Evolutionary conservation across 1,140 invertebrate genomes (phyloP), one percentile per base, ranked within the genome.

Genomic region (Lethocerus indicus): DNA sequence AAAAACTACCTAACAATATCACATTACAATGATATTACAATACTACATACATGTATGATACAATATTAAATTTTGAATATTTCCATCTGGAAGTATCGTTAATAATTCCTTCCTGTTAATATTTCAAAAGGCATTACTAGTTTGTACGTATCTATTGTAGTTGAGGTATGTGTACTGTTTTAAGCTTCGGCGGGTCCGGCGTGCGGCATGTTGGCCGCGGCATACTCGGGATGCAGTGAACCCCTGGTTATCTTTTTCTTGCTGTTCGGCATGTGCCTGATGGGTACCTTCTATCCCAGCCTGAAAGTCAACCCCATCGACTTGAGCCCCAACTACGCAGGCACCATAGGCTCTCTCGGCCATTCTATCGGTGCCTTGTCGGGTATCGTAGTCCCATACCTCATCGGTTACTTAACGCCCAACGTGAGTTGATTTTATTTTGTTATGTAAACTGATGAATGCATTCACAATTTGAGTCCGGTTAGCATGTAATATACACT

Each of bases 281-380:
- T 81, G 78, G 79, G 79, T 9, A 71, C 76, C 3, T 81, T 76
- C 59, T 81, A 80, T 66, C 76, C 76, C 41, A 76, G 78, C 28
- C 78, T 80, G 71, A 79, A 80, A 61, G 74, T 81, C 1, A 87
- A 86, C 58, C 76, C 82, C n/a, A 62, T 88, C 36, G 84, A 88
- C 63, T 71, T 90, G 47, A 78, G 79, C 23, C 80, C 82, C 6
- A 85, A 83, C 63, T 81, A 77, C 64, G 80, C 82, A 13, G 82
- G 83, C 45, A 78, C 77, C 1, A 64, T 85, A 21, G 86, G 86
- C 69, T 84, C 83, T 2, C 69, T 88, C 27, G 80, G 82, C 1
- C 87, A 89, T 61, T 81, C 81, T 1, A 75, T 84, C 49, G 84
- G 81, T 1, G 81, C 82, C 0, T 67, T 86, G 2, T 78, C 82